These are phyloP conservation scores for Zaprionus gabonicus DNA, from an alignment of 1,140 invertebrate genomes.

Conservation along the genomic window DNA sequence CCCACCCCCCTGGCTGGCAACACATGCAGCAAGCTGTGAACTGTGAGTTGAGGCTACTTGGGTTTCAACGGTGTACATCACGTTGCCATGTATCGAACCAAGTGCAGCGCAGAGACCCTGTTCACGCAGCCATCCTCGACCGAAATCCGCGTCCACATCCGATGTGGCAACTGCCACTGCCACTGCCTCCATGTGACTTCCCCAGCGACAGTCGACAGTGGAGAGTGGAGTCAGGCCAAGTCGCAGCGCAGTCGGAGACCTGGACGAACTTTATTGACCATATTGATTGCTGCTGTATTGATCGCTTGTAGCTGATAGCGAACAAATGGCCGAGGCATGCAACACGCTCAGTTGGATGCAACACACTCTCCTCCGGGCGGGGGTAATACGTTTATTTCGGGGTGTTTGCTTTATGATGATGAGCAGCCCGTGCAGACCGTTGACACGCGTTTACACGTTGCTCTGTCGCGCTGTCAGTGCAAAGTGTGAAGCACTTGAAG, in stretches of 20 bases:
- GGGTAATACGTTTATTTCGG: slow-evolving; percentile 17
- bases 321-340: slow-evolving; percentile 47
- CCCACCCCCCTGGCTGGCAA: slow-evolving; percentile 1
- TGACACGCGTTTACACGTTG: background rate
- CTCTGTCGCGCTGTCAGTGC: too few species aligned
- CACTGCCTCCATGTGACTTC: slow-evolving; percentile 7
- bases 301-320: slow-evolving; percentile 76
- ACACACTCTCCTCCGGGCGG: slow-evolving; percentile 27
- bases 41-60: slow-evolving; percentile 66
- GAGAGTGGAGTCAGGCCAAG: background rate
- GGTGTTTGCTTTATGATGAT: slow-evolving; percentile 56
- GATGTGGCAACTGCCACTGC: slow-evolving; percentile 11
- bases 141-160: slow-evolving; percentile 1
- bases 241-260: background rate
- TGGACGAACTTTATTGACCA: slow-evolving; percentile 78
- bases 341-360: slow-evolving; percentile 54
- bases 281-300: slow-evolving; percentile 83
- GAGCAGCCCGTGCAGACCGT: slow-evolving; percentile 6
- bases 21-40: slow-evolving; percentile 51
- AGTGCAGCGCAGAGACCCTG: slow-evolving; percentile 19
- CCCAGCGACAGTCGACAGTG: background rate
- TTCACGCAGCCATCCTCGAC: slow-evolving; percentile 35
- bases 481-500: too few species aligned
- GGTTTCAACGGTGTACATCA: slow-evolving; percentile 78
- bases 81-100: slow-evolving; percentile 68